Conservation (phyloP, 64 coral and sea anemone genomes). For the Montipora foliosa region DNA sequence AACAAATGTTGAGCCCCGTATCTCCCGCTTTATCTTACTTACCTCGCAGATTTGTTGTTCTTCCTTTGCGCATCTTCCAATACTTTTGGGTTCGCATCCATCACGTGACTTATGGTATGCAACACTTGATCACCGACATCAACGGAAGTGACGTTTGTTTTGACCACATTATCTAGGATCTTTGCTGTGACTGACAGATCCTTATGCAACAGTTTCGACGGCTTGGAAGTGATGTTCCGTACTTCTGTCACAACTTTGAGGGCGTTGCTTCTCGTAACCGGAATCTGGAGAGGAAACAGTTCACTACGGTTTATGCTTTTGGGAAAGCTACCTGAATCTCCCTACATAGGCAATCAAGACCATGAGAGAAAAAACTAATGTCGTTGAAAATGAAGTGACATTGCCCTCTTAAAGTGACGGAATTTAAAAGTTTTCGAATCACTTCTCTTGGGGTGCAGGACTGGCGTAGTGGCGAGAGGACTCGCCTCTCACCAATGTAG, state of each 20-base stretch:
- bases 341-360: no score
- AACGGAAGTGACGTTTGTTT: conserved; percentile 75
- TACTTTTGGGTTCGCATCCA: conserved; percentile 71
- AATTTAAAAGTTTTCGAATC: no score
- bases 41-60: conserved; percentile 88
- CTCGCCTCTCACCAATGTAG: no score
- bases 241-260: conserved; percentile 83
- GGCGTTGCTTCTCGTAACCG: conserved; percentile 80
- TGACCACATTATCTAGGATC: conserved; percentile 89
- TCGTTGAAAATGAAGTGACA: no score
- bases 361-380: no score
- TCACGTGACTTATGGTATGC: conserved; percentile 85
- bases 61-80: conserved; percentile 70
- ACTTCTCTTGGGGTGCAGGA: no score
- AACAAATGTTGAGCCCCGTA: no score
- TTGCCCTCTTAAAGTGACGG: no score
- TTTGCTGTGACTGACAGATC: conserved; percentile 84
- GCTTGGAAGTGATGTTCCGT: conserved; percentile 81
- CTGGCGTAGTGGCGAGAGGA: no score
- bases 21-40: neutral
- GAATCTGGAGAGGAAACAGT: conserved; percentile 50
- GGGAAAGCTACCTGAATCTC: no score
- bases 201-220: conserved; percentile 58
- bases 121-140: conserved; percentile 77
- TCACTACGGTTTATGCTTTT: neutral